phyloP scores from a whole-genome alignment of 2,113 vertebrate species.

The Ondatra zibethicus region DNA sequence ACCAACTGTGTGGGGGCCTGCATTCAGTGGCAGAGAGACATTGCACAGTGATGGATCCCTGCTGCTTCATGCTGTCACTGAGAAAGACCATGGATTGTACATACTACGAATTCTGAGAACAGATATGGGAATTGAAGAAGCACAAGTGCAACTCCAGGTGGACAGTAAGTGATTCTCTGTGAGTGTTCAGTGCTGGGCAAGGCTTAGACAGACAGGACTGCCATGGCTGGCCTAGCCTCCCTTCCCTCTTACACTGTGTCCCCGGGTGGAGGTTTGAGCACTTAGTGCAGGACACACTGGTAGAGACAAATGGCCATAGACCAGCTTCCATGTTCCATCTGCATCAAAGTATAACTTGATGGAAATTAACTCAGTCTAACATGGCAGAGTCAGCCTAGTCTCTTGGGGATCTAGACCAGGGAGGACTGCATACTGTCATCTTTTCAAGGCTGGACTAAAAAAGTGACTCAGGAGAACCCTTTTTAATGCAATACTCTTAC shows the following conservation, averaged over 20 bases:
- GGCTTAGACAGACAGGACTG: neutral
- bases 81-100: neutral
- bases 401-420: neutral
- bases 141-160: neutral
- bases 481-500: neutral
- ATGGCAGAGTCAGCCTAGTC: neutral
- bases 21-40: neutral
- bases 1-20: accelerated
- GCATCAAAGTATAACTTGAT: neutral
- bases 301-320: neutral
- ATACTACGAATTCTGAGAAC: neutral
- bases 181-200: too few species aligned
- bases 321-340: neutral
- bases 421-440: neutral
- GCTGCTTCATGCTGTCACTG: neutral
- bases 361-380: neutral
- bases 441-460: neutral
- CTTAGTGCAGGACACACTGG: neutral
- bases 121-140: neutral
- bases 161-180: neutral
- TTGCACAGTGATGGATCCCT: constrained; percentile 36
- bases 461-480: neutral
- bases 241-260: neutral
- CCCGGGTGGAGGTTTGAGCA: neutral
- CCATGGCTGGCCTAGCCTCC: too few species aligned